Conservation (phyloP, 2,888 invertebrate genomes). For the Trachelus troglodyta region DNA sequence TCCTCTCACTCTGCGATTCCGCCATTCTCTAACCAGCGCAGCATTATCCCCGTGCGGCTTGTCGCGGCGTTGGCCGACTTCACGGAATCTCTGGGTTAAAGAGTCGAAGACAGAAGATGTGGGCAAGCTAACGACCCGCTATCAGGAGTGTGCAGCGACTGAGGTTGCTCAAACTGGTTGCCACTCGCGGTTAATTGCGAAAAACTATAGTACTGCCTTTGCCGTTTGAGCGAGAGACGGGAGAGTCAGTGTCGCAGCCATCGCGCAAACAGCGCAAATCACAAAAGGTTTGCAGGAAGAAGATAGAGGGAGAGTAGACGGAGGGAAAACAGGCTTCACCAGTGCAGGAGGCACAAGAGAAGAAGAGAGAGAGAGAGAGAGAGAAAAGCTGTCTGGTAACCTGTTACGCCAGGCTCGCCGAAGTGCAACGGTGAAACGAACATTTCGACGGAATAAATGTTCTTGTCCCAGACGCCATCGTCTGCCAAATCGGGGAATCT, state of each 20-base stretch:
- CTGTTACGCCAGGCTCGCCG: not conserved
- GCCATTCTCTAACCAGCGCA: not conserved
- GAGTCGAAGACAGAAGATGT: constrained; percentile 41
- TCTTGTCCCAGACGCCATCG: not conserved
- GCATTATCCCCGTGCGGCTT: not conserved
- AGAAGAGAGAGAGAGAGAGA: not conserved
- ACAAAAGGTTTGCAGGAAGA: not conserved
- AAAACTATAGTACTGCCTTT: not conserved
- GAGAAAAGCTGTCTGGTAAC: not conserved
- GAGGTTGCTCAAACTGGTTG: not conserved
- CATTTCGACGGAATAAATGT: not conserved
- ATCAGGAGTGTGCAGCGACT: constrained; percentile 35
- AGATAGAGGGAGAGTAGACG: not conserved
- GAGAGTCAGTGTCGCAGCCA: not conserved
- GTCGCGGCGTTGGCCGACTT: not conserved
- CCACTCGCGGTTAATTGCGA: not conserved
- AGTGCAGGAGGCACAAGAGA: not conserved
- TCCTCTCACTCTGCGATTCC: not conserved
- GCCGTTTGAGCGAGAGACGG: not conserved
- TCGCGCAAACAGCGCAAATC: not conserved
- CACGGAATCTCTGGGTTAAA: not conserved
- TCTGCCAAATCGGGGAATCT: not conserved
- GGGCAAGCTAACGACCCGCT: constrained; percentile 60
- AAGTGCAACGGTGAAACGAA: constrained; percentile 1
- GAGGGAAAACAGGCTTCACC: not conserved